Evolutionary conservation across 1,140 invertebrate species (phyloP).

Genomic region (Ephestia elutella): DNA sequence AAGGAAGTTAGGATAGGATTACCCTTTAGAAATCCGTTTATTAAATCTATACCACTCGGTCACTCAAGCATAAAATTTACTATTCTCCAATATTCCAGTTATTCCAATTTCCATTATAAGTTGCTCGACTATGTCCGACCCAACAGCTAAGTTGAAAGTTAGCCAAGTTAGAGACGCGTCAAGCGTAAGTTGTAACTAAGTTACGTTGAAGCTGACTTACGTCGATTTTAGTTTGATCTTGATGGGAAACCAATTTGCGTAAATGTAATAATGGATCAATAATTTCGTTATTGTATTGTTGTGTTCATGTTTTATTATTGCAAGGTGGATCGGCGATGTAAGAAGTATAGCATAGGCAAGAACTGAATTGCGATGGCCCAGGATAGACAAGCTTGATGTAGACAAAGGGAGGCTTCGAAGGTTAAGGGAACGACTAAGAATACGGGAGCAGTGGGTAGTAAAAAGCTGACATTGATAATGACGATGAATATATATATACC

Average conservation of each 20-base stretch:
- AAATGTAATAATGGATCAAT: constrained; percentile 1
- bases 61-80: not conserved
- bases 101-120: constrained; percentile 2
- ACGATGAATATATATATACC: no score
- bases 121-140: not conserved
- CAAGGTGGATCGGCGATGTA: no score
- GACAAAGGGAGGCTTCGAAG: no score
- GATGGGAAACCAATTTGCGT: not conserved
- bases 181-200: not conserved
- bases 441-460: no score
- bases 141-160: not conserved
- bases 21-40: not conserved
- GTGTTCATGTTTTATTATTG: no score
- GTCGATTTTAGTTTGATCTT: not conserved
- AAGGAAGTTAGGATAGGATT: not conserved
- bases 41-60: not conserved
- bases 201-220: not conserved
- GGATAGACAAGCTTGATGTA: no score
- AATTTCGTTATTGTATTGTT: not conserved
- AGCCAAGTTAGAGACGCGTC: not conserved
- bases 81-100: not conserved
- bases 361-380: no score
- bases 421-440: no score
- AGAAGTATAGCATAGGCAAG: no score
- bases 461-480: no score